Base-by-base conservation (phyloP, 1,140 invertebrate genomes). In the Armadillidium nasatum region DNA sequence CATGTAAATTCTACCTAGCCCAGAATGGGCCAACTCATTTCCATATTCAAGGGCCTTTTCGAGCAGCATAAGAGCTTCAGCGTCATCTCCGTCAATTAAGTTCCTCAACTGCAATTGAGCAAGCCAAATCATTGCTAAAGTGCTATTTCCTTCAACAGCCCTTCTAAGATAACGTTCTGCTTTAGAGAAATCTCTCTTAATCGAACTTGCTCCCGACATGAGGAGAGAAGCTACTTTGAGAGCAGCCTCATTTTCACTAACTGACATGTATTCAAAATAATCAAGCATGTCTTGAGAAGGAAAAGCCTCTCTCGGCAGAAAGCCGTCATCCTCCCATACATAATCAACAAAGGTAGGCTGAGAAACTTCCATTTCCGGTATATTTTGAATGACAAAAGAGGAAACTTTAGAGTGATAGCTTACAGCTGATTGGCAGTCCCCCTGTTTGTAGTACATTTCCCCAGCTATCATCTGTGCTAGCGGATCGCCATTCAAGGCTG, bases 21-120 rank as follows among this genome's bases (percentile, higher is more conserved):
- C 74, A 15, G 69, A 50, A 66, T 76, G 74, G 21, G 74, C 74
- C 44, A 66, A 66, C 10, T 50, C 33, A 15, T 76, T 71, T 45
- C 68, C 74, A 23, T 71, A 50, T n/a, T 76, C 69, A 19, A 76
- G 45, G 4, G 74, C 74, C 71, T 50, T 76, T 54, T 70, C 69
- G 13, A 76, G 44, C n/a, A 76, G 74, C 6, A 7, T 9, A 21
- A 66, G 46, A 9, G 74, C 67, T 13, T 21, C 15, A n/a, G 45
- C 44, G 23, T 71, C 69, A 60, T 68, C 44, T 33, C 50, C 50
- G 11, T 19, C 43, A 6, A 76, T 23, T 33, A 66, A 70, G 9
- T 44, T n/a, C 33, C 45, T 46, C 10, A 76, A 33, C 7, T 76
- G 69, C 33, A 76, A 44, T 23, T 76, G 67, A 43, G 67, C 74